Base-by-base conservation (phyloP, 2,888 invertebrate genomes). In the Scaptomyza parva region DNA sequence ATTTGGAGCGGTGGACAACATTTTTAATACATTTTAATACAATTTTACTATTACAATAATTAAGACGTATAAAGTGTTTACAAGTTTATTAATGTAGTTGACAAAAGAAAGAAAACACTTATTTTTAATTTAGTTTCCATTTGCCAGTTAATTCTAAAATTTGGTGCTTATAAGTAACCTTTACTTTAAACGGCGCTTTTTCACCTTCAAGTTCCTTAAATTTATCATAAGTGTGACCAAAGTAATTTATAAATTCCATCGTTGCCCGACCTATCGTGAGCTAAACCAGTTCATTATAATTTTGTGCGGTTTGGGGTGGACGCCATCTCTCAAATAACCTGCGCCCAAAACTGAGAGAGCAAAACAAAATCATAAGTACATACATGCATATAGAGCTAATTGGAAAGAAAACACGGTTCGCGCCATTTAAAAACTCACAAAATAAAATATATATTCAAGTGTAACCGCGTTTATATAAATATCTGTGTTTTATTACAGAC, bases 301-400 rank as follows among this genome's bases (percentile, higher is more conserved):
- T 2, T 12, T 17, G 14, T 26, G 30, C 22, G n/a, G 0, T 14
- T 50, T 45, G 5, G 11, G 22, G 17, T 37, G 30, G 20, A 52
- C 2, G 43, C 9, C 18, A 0, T 12, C 99, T 59, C 73, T 65
- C 33, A 77, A 51, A 64, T 33, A 37, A 69, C 18, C 26, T 51
- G 50, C 37, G 24, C 60, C 41, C 5, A 37, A 50, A 63, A 63
- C 8, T 37, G 70, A 62, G 66, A 63, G 63, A 73, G 39, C 57
- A 59, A 43, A 59, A 78, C 69, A 59, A 48, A 63, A 61, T 60
- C 28, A 39, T 51, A 65, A 76, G 47, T 61, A 72, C 41, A 65
- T 72, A 62, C 14, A 52, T 55, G 35, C 7, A 54, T 37, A 64
- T 40, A 53, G 18, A 53, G 28, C 64, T 73, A 71, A 73, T 72